Evolutionary conservation across 2,888 invertebrate genomes (phyloP), one percentile per base, ranked within the genome.

Genomic region (Apotomis turbidana): DNA sequence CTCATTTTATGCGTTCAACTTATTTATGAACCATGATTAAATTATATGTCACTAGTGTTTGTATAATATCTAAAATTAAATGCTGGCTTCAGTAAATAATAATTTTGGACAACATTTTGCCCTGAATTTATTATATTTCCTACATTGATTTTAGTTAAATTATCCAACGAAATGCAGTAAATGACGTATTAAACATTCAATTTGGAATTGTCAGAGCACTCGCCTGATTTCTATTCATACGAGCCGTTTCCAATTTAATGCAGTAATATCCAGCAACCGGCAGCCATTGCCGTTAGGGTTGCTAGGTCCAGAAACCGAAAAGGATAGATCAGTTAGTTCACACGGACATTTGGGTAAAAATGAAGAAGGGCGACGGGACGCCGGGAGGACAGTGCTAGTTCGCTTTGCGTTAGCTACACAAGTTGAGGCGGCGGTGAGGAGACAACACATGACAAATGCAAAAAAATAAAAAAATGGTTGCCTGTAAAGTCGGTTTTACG

Each of bases 171-270:
- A 12, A 15, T 64, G n/a, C 44, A 13, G 41, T 8, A 44, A 44
- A 44, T 64, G 54, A 12, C 15, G 55, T 41, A 41, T 41, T 41
- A 41, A 41, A 41, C 6, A 6, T 55, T 6, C 27, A 64, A 44
- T 64, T 44, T 9, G 27, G 55, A 27, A 55, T n/a, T 54, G 38
- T 38, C 6, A 27, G 27, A 27, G 44, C 51, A 13, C 38, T 59
- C 36, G 51, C 59, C 52, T 12, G 68, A 5, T 41, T 27, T 6
- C 59, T 44, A 61, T 61, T 68, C 60, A 61, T 52, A 10, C 44
- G 13, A 59, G 59, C 49, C 49, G 67, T 58, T 57, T 54, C 27
- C 52, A 68, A 68, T 52, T 68, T 68, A 61, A 68, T 61, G 61
- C 36, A 9, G 60, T 54, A 60, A 68, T 61, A 54, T 60, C 54